Base-by-base conservation (phyloP, 2,888 invertebrate species). In the Lasius platythorax region DNA sequence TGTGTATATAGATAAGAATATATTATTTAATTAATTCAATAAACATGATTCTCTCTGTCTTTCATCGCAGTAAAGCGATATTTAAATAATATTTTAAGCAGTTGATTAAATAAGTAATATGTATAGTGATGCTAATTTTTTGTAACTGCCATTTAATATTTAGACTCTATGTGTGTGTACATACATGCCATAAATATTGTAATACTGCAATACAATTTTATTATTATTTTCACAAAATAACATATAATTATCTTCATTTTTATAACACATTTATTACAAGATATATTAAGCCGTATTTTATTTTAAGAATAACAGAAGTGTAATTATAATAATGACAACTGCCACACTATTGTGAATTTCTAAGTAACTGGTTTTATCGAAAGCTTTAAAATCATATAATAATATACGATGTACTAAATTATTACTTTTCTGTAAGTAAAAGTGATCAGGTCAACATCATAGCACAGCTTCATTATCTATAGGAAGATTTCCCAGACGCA, bases 401-500 rank as follows among this genome's bases (percentile, higher is more conserved):
- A 53, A 53, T n/a, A 53, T 46, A 46, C 0, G 23, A 6, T 58
- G 6, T 18, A 66, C 6, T 75, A 76, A 50, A 33, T 79, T 70
- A n/a, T 12, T 56, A 58, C 3, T 72, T 61, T 79, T 46, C 12
- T 43, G 23, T 33, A 72, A 61, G 33, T 61, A 46, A 79, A 58
- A 18, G 18, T 46, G 12, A 79, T 79, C 72, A 70, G 58, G 73
- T 56, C 23, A 79, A 33, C 72, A 78, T 78, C 68, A 58, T 56
- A 43, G 23, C 23, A 58, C 30, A 30, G 43, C 43, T 56, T 58
- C 67, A 82, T 86, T 86, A 76, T 85, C 61, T 67, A 85, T 68
- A 73, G 63, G 64, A 85, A 82, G 83, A 58, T 88, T 67, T 67
- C 79, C 74, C 64, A 67, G 73, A 78, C 56, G 63, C 46, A 74